Percentiles rank a stretch among this genome's conserved stretches.
These are phyloP conservation scores for Hoplostethus mediterraneus DNA, from an alignment of 2,797 vertebrate genomes.

Conservation along the genomic window DNA sequence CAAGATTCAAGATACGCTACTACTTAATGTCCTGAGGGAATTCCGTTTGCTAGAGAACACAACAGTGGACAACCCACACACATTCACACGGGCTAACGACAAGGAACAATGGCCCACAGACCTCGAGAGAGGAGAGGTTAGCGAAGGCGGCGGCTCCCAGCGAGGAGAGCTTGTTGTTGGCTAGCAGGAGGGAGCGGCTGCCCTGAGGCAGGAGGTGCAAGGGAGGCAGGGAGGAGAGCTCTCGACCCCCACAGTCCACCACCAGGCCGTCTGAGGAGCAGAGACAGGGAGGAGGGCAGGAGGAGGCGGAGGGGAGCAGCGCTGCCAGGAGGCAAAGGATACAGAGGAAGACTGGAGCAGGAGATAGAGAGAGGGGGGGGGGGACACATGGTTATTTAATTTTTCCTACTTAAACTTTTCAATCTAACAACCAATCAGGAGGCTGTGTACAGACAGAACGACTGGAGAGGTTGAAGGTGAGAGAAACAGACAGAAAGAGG, in stretches of 20 bases:
- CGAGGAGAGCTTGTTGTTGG: conserved; percentile 94
- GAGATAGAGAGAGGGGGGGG: conserved; percentile 12
- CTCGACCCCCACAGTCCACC: conserved; percentile 93
- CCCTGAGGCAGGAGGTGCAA: conserved; percentile 89
- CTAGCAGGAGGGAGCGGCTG: conserved; percentile 91
- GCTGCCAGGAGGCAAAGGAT: conserved; percentile 86
- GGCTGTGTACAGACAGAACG: too few relatives aligned
- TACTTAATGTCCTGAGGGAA: conserved; percentile 10
- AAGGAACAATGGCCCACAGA: conserved; percentile 45
- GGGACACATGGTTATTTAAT: conserved; percentile 17
- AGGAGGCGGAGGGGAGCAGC: conserved; percentile 79
- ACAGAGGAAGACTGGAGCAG: conserved; percentile 85
- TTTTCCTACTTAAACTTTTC: conserved; percentile 19
- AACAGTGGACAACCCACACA: not conserved
- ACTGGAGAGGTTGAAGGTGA: not conserved
- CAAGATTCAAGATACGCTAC: not conserved
- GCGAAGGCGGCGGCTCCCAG: conserved; percentile 90
- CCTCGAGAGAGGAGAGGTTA: conserved; percentile 93
- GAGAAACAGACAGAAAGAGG: not conserved
- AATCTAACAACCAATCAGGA: not conserved
- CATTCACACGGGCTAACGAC: not conserved
- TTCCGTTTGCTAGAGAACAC: conserved; percentile 23
- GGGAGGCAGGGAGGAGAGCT: conserved; percentile 89
- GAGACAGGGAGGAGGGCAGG: conserved; percentile 92
- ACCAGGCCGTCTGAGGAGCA: conserved; percentile 85